Base-by-base conservation (phyloP, 92 coral and sea anemone genomes). In the Porites divaricata region DNA sequence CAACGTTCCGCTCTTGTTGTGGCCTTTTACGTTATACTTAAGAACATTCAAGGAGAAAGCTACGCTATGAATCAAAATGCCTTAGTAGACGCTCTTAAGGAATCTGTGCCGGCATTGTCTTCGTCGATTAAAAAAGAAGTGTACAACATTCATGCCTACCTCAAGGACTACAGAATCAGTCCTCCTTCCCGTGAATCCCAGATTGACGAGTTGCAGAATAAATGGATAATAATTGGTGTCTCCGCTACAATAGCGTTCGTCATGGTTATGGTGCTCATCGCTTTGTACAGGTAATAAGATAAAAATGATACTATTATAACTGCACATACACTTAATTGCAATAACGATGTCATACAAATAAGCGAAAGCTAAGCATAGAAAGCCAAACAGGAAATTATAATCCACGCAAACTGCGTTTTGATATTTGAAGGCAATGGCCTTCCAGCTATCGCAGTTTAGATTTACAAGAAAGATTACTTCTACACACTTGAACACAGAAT, bases 21-120 rank as follows among this genome's bases (percentile, higher is more conserved):
- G 21, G 86, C 86, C 15, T 72, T 81, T 62, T 81, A 81, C 62
- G 86, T 81, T 19, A 59, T 71, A 48, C 72, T 81, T 13, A 58
- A 49, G 51, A 25, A 61, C 19, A 45, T 8, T 16, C 41, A 70
- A 24, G 70, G 64, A 71, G 86, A 72, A 48, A 6, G 6, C 61
- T 45, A 12, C 70, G 9, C 71, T 49, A 71, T 72, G 78, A 59
- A 64, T 22, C 69, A 16, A 23, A 24, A 62, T 28, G 21, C 86
- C 9, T 48, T 81, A 62, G 61, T 81, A 9, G 59, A 15, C 22
- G 70, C 22, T 24, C 17, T 81, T 22, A 58, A 63, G 23, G 20
- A 13, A 35, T 81, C 86, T 21, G 22, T 25, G 41, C 24, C 24
- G 2, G 26, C 17, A 15, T 22, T 81, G 41, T 81, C 79, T 56